A percentile compares a stretch with the other conserved stretches of the same genome.
These are phyloP conservation scores for Bovichtus variegatus DNA, from an alignment of 2,797 vertebrate genomes.

Conservation along the genomic window DNA sequence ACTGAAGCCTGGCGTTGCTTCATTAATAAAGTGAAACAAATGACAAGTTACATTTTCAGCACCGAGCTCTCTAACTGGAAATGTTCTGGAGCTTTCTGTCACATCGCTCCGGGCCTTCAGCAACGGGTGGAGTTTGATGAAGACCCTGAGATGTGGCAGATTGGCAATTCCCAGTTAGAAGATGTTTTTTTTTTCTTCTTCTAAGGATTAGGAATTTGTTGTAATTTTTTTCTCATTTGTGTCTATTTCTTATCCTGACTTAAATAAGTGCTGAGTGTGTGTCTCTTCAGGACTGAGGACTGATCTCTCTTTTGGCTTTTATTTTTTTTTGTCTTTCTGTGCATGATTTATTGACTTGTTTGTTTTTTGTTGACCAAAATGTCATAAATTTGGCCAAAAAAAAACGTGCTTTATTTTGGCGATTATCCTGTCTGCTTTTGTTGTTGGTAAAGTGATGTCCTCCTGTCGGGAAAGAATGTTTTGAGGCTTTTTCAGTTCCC, in stretches of 20 bases:
- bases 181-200: not conserved
- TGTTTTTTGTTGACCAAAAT: not conserved
- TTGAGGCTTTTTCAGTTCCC: not conserved
- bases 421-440: not conserved
- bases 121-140: not conserved
- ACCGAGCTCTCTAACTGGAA: not conserved
- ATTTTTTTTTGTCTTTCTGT: not conserved
- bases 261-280: not conserved
- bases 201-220: not conserved
- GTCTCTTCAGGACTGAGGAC: not conserved
- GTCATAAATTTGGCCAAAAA: not conserved
- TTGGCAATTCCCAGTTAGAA: not conserved
- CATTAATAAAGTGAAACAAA: not conserved
- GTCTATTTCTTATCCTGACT: not conserved
- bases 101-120: constrained; percentile 1
- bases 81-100: not conserved
- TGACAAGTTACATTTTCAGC: not conserved
- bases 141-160: not conserved
- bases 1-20: not conserved
- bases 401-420: too few relatives aligned
- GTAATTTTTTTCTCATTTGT: not conserved
- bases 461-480: not conserved
- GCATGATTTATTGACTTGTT: constrained; percentile 9
- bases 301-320: not conserved
- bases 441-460: not conserved